Conservation (phyloP, 1,140 invertebrate genomes). For the Eurosta solidaginis region DNA sequence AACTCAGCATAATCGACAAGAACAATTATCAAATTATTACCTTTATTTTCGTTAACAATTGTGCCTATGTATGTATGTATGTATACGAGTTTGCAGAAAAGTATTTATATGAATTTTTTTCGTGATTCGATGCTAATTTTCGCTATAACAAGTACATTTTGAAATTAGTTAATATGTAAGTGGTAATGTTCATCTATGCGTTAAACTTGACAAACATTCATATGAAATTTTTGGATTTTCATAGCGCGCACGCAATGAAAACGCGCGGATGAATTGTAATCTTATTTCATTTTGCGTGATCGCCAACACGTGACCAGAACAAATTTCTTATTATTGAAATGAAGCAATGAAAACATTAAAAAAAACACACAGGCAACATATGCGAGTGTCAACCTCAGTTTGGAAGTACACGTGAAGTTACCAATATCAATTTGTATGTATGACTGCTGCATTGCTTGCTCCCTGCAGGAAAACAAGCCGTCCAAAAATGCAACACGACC, state of each 20-base stretch:
- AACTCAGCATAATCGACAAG: no score
- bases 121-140: no score
- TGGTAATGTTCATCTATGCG: background rate
- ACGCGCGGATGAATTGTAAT: background rate
- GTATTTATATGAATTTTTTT: no score
- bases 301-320: slow-evolving; percentile 26
- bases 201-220: background rate
- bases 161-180: no score
- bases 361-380: background rate
- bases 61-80: background rate
- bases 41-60: background rate
- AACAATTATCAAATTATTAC: background rate
- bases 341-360: background rate
- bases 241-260: background rate
- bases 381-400: background rate
- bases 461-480: no score
- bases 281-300: slow-evolving; percentile 20
- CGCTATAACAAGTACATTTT: no score
- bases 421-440: background rate
- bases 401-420: no score
- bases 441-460: no score
- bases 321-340: slow-evolving; percentile 18
- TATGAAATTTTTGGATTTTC: background rate
- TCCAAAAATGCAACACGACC: no score
- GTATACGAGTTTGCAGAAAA: background rate